phyloP scores from a whole-genome alignment of 2,113 vertebrate genomes.

The Ranitomeya variabilis region DNA sequence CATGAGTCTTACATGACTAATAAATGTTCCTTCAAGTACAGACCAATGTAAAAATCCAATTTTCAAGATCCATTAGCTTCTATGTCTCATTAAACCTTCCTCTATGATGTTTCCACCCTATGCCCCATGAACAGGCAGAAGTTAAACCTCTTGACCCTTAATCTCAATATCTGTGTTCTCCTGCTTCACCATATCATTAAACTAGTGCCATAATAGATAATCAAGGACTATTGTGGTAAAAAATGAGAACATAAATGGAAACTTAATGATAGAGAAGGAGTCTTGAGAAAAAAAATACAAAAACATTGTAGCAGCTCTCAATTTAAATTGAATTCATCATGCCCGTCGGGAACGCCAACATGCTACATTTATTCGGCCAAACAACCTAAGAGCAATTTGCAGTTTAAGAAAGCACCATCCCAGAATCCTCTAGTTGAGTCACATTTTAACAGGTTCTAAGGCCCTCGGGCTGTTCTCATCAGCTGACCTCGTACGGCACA shows the following conservation, averaged over 20 bases:
- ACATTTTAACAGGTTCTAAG: slow-evolving; percentile 22
- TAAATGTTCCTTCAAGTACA: too few relatives aligned
- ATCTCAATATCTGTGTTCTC: not conserved
- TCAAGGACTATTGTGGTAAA: not conserved
- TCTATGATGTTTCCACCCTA: too few relatives aligned
- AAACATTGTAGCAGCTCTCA: not conserved
- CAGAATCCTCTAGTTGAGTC: slow-evolving; percentile 42
- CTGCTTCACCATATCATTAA: not conserved
- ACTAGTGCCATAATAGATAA: not conserved
- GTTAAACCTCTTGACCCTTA: not conserved
- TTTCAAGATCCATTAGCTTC: too few relatives aligned
- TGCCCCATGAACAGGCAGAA: too few relatives aligned
- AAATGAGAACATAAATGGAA: not conserved
- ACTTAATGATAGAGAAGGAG: not conserved
- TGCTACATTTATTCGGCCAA: slow-evolving; percentile 24
- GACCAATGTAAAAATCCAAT: too few relatives aligned
- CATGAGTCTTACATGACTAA: too few relatives aligned
- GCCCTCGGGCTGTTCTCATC: slow-evolving; percentile 24
- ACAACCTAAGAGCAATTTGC: slow-evolving; percentile 21
- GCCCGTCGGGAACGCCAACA: slow-evolving; percentile 1
- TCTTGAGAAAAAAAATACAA: not conserved
- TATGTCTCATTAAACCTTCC: too few relatives aligned
- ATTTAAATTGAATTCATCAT: not conserved
- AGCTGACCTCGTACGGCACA: not conserved
- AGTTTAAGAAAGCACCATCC: slow-evolving; percentile 24